Conservation (phyloP, 2,797 vertebrate genomes). For the Pangasius sanitwongsei region DNA sequence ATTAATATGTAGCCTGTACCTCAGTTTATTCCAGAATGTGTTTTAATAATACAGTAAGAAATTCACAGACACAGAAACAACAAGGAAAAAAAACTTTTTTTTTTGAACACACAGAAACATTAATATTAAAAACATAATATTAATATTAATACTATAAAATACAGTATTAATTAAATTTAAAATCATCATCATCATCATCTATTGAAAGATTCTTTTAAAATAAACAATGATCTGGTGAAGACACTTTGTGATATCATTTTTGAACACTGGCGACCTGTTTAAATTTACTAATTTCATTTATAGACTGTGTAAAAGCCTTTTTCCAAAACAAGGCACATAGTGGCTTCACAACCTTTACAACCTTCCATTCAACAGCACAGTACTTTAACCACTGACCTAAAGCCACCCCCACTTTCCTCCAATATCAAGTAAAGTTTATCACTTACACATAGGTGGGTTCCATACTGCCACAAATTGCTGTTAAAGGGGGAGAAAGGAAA, state of each 20-base stretch:
- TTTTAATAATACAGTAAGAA: neutral
- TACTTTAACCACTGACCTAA: conserved; percentile 4
- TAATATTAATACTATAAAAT: no score
- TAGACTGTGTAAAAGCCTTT: neutral
- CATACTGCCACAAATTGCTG: neutral
- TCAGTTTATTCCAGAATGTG: neutral
- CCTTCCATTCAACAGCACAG: neutral
- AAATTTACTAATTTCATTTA: neutral
- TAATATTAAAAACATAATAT: no score
- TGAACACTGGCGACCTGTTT: neutral
- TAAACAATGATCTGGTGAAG: neutral
- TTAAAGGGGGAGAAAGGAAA: conserved; percentile 7
- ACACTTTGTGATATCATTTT: neutral
- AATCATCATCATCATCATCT: no score
- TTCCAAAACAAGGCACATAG: neutral
- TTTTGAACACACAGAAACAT: neutral
- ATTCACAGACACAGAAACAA: neutral
- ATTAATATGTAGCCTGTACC: neutral
- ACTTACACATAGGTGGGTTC: conserved; percentile 64
- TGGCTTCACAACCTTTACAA: neutral
- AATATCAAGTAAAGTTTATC: neutral
- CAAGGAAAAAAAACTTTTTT: neutral
- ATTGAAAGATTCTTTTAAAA: neutral
- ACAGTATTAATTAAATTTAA: no score
- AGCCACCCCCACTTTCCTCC: neutral